Evolutionary conservation across 1,140 invertebrate genomes (phyloP).

Genomic region (Diprion similis): DNA sequence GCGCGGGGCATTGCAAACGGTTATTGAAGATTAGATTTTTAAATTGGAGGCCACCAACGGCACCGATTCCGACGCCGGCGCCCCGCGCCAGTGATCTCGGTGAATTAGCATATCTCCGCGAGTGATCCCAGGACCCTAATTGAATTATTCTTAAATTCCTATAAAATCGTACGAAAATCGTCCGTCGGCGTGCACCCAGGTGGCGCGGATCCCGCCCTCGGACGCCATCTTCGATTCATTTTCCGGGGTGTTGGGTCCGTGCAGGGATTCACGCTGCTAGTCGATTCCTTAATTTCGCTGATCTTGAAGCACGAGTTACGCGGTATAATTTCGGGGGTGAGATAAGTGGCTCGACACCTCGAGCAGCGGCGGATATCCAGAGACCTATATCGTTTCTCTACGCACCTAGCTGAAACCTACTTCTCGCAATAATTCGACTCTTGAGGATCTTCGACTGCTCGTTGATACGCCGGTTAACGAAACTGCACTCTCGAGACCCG

Average conservation of each 20-base stretch:
- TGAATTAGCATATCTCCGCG: conserved; percentile 62
- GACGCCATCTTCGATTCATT: conserved; percentile 11
- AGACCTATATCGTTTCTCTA: too few relatives aligned
- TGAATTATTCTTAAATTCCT: conserved; percentile 66
- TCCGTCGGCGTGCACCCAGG: conserved; percentile 37
- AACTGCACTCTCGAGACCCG: conserved; percentile 4
- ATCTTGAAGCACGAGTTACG: not conserved
- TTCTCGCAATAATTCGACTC: not conserved
- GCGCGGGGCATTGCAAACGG: conserved; percentile 51
- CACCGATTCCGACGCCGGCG: not conserved
- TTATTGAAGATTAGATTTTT: conserved; percentile 64
- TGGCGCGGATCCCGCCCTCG: not conserved
- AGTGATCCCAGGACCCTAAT: conserved; percentile 60
- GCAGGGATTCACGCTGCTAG: not conserved
- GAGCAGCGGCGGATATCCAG: too few relatives aligned
- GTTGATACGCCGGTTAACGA: not conserved
- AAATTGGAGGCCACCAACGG: conserved; percentile 54
- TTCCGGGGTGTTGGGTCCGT: conserved; percentile 6
- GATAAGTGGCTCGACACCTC: too few relatives aligned
- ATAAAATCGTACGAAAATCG: conserved; percentile 63
- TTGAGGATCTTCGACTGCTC: not conserved
- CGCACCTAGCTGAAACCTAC: too few relatives aligned
- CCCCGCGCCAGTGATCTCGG: conserved; percentile 30
- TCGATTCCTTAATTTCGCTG: not conserved
- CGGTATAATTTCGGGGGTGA: too few relatives aligned